Conservation (phyloP, 2,797 vertebrate genomes). For the Smutsia gigantea region DNA sequence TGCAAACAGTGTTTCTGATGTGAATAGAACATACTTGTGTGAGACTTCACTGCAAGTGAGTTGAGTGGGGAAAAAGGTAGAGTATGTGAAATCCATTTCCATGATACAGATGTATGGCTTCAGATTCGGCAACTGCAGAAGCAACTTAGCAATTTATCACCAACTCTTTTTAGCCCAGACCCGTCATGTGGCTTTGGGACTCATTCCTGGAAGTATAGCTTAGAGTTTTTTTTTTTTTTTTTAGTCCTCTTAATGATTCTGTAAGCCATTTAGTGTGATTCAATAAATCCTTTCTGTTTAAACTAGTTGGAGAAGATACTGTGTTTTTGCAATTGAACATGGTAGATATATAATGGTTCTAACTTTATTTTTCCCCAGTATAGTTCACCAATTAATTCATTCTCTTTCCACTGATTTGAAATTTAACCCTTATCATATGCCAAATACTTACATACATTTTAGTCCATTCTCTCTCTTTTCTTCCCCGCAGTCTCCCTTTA, state of each 20-base stretch:
- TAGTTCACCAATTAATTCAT: neutral
- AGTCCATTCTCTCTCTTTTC: neutral
- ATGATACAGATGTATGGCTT: neutral
- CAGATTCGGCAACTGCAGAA: neutral
- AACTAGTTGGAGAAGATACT: constrained; percentile 6
- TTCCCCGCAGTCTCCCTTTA: neutral
- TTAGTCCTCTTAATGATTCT: neutral
- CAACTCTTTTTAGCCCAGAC: neutral
- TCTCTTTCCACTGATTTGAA: constrained; percentile 32
- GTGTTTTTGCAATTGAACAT: neutral
- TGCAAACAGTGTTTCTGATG: neutral
- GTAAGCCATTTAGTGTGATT: neutral
- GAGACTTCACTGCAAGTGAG: constrained; percentile 13
- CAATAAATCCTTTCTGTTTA: constrained; percentile 18
- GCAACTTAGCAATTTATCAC: neutral
- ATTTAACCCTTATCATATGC: neutral
- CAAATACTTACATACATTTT: neutral
- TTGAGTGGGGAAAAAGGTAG: neutral
- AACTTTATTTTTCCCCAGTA: constrained; percentile 43
- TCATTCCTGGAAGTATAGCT: neutral
- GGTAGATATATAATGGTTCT: neutral
- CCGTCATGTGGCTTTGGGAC: neutral
- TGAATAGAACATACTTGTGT: neutral
- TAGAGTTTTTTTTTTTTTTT: neutral
- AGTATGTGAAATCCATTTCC: neutral